phyloP scores from a whole-genome alignment of 2,888 invertebrate genomes.

The Drosophila kambysellisi region DNA sequence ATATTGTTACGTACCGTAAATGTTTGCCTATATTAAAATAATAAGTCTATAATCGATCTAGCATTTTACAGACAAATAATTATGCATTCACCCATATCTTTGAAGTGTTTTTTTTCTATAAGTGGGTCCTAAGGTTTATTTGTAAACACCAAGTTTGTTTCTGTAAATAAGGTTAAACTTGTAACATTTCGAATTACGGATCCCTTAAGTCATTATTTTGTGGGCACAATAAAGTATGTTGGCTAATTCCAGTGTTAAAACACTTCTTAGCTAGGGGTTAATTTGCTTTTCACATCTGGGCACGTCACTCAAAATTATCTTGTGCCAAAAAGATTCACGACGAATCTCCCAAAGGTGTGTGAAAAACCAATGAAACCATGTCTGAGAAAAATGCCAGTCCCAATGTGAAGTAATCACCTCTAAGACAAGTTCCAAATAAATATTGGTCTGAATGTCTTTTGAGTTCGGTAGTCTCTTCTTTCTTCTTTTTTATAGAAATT shows the following conservation, averaged over 20 bases:
- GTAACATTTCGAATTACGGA: accelerated
- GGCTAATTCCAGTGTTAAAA: too few relatives aligned
- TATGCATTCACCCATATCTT: too few relatives aligned
- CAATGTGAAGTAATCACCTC: background rate
- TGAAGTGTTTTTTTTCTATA: background rate
- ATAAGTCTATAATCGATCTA: background rate
- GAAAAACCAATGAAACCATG: background rate
- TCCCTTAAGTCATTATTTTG: background rate
- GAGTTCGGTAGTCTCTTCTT: background rate
- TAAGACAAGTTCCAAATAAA: background rate
- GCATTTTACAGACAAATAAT: too few relatives aligned
- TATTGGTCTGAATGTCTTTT: background rate
- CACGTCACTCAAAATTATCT: background rate
- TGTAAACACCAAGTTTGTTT: background rate
- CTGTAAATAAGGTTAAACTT: background rate
- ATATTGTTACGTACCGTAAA: conserved; percentile 4
- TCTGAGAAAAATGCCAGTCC: background rate
- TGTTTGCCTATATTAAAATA: background rate
- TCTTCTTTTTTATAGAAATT: background rate
- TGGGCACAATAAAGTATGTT: background rate
- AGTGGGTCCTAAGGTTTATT: background rate
- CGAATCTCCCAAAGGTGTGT: too few relatives aligned
- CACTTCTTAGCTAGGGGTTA: too few relatives aligned
- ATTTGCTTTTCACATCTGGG: background rate
- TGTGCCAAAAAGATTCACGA: background rate